Percentiles rank a stretch among this genome's conserved stretches.
These are phyloP conservation scores for Vesta saturnalis DNA, from an alignment of 2,888 invertebrate genomes.

Conservation along the genomic window DNA sequence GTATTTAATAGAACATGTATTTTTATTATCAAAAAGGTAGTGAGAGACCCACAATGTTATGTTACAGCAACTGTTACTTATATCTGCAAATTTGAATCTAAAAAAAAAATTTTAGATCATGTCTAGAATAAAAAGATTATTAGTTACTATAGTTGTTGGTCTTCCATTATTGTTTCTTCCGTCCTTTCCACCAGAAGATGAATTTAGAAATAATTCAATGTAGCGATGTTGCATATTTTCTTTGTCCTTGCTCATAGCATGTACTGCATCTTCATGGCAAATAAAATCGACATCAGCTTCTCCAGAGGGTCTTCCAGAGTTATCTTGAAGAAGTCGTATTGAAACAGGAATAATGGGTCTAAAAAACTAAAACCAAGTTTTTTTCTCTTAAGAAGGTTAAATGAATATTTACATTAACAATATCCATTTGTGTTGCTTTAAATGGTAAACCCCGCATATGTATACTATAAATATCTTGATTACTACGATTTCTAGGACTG, in stretches of 20 bases:
- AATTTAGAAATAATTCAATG: conserved; percentile 92
- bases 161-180: conserved; percentile 14
- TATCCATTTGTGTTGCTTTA: conserved; percentile 84
- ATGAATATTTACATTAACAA: conserved; percentile 74
- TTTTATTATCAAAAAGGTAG: no score
- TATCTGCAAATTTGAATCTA: no score
- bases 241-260: conserved; percentile 82
- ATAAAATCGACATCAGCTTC: conserved; percentile 96
- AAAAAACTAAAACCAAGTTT: conserved; percentile 79
- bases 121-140: no score
- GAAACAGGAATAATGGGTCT: conserved; percentile 86
- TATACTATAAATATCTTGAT: conserved; percentile 69
- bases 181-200: conserved; percentile 63
- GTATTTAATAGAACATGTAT: no score
- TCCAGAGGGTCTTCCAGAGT: conserved; percentile 90
- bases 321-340: conserved; percentile 86
- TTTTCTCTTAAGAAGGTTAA: background rate
- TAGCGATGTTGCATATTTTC: conserved; percentile 93
- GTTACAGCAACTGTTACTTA: no score
- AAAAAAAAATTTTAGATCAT: no score
- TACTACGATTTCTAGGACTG: conserved; percentile 50
- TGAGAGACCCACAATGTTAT: no score
- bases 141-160: no score
- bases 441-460: conserved; percentile 89
- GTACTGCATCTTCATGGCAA: conserved; percentile 86